Conservation (phyloP, 2,797 vertebrate genomes). For the Peromyscus aztecus region DNA sequence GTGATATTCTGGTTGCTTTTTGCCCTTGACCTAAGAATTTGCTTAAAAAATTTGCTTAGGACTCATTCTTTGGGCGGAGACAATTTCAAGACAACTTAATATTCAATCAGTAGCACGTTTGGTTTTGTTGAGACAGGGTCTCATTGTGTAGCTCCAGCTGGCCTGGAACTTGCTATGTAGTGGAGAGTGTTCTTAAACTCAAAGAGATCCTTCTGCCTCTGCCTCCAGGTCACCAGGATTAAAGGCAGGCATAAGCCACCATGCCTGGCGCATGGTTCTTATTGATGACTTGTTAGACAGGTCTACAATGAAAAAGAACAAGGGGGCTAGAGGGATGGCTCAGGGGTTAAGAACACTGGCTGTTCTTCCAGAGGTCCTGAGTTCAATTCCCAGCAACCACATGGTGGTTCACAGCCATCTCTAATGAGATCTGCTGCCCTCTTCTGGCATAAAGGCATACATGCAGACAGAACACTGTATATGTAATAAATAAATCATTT, state of each 20-base stretch:
- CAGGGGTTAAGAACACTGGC: too few species aligned
- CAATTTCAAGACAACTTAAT: neutral
- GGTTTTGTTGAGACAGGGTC: neutral
- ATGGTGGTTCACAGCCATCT: too few species aligned
- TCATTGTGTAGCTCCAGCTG: neutral
- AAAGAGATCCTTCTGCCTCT: neutral
- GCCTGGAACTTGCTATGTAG: neutral
- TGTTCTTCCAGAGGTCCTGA: too few species aligned
- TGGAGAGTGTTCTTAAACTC: neutral
- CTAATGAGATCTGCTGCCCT: too few species aligned
- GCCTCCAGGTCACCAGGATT: neutral
- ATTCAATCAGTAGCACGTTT: neutral
- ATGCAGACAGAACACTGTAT: too few species aligned
- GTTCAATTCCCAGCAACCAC: too few species aligned
- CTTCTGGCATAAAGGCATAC: too few species aligned
- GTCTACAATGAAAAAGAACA: neutral
- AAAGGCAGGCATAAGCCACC: neutral
- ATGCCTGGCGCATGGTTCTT: neutral
- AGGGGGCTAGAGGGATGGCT: neutral
- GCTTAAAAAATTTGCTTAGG: neutral
- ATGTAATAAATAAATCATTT: too few species aligned
- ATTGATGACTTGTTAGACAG: neutral
- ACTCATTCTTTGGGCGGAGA: neutral
- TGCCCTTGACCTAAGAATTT: neutral
- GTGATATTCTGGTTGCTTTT: neutral